These are phyloP conservation scores for Brotula barbata DNA, from an alignment of 2,797 vertebrate genomes.

Conservation along the genomic window DNA sequence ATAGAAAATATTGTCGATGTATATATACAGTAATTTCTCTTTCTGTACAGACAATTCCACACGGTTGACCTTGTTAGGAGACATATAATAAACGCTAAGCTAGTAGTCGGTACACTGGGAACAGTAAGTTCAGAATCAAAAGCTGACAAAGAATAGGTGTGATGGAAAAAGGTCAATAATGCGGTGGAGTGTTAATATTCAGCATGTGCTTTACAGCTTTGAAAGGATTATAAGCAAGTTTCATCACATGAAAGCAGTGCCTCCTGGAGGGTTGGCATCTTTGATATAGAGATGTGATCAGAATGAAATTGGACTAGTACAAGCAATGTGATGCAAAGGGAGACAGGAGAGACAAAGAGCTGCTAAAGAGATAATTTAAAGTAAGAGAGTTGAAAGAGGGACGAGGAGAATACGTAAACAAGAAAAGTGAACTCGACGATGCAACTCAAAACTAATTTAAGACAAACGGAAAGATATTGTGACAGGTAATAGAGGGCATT, in stretches of 20 bases:
- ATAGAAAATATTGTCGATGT: not conserved
- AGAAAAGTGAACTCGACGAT: slow-evolving; percentile 40
- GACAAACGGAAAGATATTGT: slow-evolving; percentile 25
- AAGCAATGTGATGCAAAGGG: slow-evolving; percentile 39
- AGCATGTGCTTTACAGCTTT: slow-evolving; percentile 62
- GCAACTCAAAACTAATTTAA: slow-evolving; percentile 25
- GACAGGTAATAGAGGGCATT: slow-evolving; percentile 44
- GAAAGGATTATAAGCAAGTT: slow-evolving; percentile 70
- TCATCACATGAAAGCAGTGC: slow-evolving; percentile 69
- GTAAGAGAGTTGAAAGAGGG: slow-evolving; percentile 33
- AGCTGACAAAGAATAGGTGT: slow-evolving; percentile 55
- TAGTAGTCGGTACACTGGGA: slow-evolving; percentile 17
- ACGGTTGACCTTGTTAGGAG: slow-evolving; percentile 31
- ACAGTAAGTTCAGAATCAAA: slow-evolving; percentile 35
- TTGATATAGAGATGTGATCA: slow-evolving; percentile 72
- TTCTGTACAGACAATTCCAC: slow-evolving; percentile 15
- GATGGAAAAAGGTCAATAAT: slow-evolving; percentile 66
- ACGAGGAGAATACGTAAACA: slow-evolving; percentile 36
- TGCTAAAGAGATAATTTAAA: slow-evolving; percentile 41
- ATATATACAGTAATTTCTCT: slow-evolving; percentile 10
- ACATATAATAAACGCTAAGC: slow-evolving; percentile 23
- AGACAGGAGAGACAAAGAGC: slow-evolving; percentile 40
- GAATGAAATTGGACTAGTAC: slow-evolving; percentile 60
- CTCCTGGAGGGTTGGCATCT: slow-evolving; percentile 67
- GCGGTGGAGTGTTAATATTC: slow-evolving; percentile 67